Conservation (phyloP, 2,797 vertebrate genomes). For the Numenius phaeopus region DNA sequence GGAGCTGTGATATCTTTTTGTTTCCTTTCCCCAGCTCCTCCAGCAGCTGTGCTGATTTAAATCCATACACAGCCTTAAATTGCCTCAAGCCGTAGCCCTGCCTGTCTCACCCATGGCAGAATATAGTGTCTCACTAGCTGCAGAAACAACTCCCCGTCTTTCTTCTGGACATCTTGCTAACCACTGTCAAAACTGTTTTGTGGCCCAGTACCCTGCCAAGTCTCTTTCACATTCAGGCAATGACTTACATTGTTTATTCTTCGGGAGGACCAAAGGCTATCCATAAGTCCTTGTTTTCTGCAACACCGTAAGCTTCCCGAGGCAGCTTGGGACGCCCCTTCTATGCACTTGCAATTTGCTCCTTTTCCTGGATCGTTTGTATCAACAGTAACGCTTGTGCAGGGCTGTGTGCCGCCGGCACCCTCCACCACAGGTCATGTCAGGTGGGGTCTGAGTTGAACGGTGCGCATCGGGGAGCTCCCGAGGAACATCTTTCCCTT, state of each 20-base stretch:
- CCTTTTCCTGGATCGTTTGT: fast-evolving
- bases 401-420: too few relatives aligned
- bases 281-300: not conserved
- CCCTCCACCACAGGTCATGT: not conserved
- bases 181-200: conserved; percentile 6
- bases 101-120: not conserved
- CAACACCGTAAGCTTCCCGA: not conserved
- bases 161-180: conserved; percentile 35
- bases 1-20: not conserved
- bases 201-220: not conserved
- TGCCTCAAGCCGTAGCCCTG: not conserved
- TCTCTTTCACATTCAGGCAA: not conserved
- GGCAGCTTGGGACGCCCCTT: not conserved
- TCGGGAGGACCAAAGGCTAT: not conserved
- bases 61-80: not conserved
- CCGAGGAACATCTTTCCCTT: not conserved
- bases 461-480: not conserved
- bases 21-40: not conserved
- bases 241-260: not conserved
- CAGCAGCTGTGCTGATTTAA: conserved; percentile 11
- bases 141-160: conserved; percentile 13
- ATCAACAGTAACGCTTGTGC: not conserved
- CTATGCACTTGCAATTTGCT: not conserved
- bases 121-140: not conserved
- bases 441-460: not conserved